Evolutionary conservation across 2,888 invertebrate genomes (phyloP).

Genomic region (Erynnis tages): DNA sequence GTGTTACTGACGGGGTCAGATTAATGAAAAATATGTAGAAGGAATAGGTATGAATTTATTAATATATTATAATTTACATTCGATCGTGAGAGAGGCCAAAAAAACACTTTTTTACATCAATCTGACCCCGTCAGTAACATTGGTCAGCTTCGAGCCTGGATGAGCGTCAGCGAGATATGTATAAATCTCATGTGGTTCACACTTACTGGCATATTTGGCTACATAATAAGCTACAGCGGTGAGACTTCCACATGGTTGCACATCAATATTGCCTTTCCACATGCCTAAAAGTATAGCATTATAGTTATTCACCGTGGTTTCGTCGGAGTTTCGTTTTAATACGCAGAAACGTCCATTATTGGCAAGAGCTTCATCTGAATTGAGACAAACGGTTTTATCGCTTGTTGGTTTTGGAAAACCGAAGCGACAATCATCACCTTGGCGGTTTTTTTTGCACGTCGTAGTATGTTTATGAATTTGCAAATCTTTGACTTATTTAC

Average conservation of each 20-base stretch:
- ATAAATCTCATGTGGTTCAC: constrained; percentile 41
- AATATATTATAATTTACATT: no score
- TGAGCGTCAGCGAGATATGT: no score
- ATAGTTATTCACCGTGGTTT: constrained; percentile 37
- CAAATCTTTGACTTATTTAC: constrained; percentile 18
- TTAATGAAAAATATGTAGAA: no score
- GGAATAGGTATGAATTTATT: no score
- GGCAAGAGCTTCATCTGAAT: constrained; percentile 39
- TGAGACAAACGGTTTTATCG: constrained; percentile 35
- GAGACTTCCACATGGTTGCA: constrained; percentile 46
- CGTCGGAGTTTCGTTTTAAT: constrained; percentile 37
- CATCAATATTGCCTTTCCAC: constrained; percentile 40
- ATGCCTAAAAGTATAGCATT: constrained; percentile 30
- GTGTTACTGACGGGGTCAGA: no score
- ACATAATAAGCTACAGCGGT: constrained; percentile 45
- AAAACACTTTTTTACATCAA: no score
- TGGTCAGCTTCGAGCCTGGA: no score
- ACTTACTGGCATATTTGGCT: constrained; percentile 42
- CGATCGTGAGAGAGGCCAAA: no score
- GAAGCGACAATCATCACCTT: constrained; percentile 33
- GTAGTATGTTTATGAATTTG: constrained; percentile 38
- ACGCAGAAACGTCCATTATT: constrained; percentile 44
- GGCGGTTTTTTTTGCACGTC: constrained; percentile 36
- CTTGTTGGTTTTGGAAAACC: constrained; percentile 36
- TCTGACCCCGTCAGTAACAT: no score